A percentile compares a stretch with the other conserved stretches of the same genome.
Evolutionary conservation across 2,888 invertebrate genomes (phyloP).

Genomic region (Papilio protenor): DNA sequence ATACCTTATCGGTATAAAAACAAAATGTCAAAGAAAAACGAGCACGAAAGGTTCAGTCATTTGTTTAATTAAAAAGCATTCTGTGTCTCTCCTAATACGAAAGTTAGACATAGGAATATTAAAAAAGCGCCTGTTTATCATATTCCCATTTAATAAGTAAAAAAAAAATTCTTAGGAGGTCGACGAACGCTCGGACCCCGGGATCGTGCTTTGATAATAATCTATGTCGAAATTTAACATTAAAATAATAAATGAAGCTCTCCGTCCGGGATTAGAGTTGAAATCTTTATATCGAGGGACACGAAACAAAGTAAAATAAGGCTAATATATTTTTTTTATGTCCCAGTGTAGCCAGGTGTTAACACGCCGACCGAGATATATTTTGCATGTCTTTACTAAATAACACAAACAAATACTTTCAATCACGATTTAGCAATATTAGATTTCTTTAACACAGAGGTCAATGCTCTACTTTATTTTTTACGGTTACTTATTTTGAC

Average conservation of each 20-base stretch:
- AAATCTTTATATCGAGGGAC: not conserved
- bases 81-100: not conserved
- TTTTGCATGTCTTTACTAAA: constrained; percentile 41
- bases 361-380: constrained; percentile 15
- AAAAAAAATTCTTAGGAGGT: not conserved
- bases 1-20: constrained; percentile 1
- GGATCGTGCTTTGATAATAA: constrained; percentile 13
- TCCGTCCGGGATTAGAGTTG: not conserved
- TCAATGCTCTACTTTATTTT: constrained; percentile 49
- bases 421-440: constrained; percentile 41
- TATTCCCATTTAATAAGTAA: not conserved
- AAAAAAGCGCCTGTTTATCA: not conserved
- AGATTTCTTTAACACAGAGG: constrained; percentile 44
- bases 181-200: constrained; percentile 2
- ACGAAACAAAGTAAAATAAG: not conserved
- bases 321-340: not conserved
- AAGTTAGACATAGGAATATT: not conserved
- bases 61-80: not conserved
- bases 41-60: not conserved
- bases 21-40: constrained; percentile 1
- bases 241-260: not conserved
- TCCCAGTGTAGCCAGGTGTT: not conserved
- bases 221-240: constrained; percentile 10
- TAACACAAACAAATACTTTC: constrained; percentile 44
- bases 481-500: constrained; percentile 47